Percentiles rank a stretch among this genome's conserved stretches.
These are phyloP conservation scores for Myripristis murdjan DNA, from an alignment of 2,797 vertebrate species.

Conservation along the genomic window DNA sequence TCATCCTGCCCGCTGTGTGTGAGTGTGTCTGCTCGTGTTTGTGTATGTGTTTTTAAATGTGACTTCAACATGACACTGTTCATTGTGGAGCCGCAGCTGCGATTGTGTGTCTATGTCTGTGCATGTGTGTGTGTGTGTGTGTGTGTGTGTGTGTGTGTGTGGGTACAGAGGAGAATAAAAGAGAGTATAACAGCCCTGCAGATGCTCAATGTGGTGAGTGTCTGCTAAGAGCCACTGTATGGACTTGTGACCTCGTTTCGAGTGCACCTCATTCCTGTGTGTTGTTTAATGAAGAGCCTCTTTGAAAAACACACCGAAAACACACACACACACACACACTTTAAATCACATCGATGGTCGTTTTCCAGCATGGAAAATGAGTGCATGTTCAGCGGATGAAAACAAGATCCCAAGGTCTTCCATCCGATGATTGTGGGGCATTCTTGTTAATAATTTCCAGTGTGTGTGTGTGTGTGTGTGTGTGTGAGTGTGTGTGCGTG, in stretches of 20 bases:
- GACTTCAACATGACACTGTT: constrained; percentile 50
- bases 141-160: constrained; percentile 37
- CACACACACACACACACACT: constrained; percentile 23
- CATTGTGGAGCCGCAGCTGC: constrained; percentile 49
- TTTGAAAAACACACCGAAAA: constrained; percentile 51
- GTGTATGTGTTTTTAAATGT: constrained; percentile 37
- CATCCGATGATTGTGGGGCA: constrained; percentile 59
- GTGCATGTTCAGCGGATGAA: constrained; percentile 56
- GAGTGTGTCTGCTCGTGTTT: constrained; percentile 29
- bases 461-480: too few species aligned
- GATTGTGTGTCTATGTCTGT: constrained; percentile 11
- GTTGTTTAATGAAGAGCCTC: constrained; percentile 75
- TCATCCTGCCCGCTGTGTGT: background rate
- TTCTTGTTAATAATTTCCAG: constrained; percentile 65
- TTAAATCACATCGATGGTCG: constrained; percentile 68
- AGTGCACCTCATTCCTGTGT: constrained; percentile 70
- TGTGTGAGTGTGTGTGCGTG: constrained; percentile 49
- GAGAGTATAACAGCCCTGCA: constrained; percentile 70
- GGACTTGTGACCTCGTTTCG: constrained; percentile 79
- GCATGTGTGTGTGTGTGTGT: constrained; percentile 38
- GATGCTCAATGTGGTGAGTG: constrained; percentile 64
- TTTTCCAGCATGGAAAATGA: constrained; percentile 61
- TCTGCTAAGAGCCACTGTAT: constrained; percentile 73
- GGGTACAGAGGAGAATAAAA: constrained; percentile 68
- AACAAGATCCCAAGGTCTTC: constrained; percentile 64